phyloP scores from a whole-genome alignment of 2,888 invertebrate genomes.

The Perdita meconis region DNA sequence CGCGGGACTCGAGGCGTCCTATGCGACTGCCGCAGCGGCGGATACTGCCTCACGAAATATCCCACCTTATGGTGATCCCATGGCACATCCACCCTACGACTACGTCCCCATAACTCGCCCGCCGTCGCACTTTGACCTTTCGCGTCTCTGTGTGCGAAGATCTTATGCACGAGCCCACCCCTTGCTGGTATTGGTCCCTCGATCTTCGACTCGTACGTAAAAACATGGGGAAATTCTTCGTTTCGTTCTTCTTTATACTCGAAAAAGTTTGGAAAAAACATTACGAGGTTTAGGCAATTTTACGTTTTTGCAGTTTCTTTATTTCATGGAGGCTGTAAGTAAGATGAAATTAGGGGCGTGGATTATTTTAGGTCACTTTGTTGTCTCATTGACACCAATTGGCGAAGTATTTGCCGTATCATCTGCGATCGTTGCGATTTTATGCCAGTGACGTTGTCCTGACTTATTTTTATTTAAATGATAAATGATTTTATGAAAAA shows the following conservation, averaged over 20 bases:
- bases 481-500: too few species aligned
- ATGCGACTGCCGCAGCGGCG: constrained; percentile 54
- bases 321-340: too few species aligned
- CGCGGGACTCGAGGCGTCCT: constrained; percentile 69
- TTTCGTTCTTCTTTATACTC: constrained; percentile 7
- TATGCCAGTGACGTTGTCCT: too few species aligned
- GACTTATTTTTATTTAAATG: too few species aligned
- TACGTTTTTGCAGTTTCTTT: background rate
- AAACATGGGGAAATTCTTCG: background rate
- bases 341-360: too few species aligned
- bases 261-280: background rate
- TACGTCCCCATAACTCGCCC: constrained; percentile 80
- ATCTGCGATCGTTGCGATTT: too few species aligned
- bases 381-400: too few species aligned
- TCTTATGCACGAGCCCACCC: constrained; percentile 49
- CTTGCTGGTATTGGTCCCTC: constrained; percentile 80
- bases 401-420: too few species aligned
- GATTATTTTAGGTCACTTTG: too few species aligned
- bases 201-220: constrained; percentile 34
- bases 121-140: constrained; percentile 70
- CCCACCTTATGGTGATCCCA: constrained; percentile 84
- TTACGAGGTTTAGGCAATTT: background rate
- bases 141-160: constrained; percentile 37
- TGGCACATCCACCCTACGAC: constrained; percentile 76
- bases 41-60: constrained; percentile 80